A percentile compares a stretch with the other conserved stretches of the same genome.
Conservation (phyloP, 2,888 invertebrate genomes). For the Leptothorax acervorum region DNA sequence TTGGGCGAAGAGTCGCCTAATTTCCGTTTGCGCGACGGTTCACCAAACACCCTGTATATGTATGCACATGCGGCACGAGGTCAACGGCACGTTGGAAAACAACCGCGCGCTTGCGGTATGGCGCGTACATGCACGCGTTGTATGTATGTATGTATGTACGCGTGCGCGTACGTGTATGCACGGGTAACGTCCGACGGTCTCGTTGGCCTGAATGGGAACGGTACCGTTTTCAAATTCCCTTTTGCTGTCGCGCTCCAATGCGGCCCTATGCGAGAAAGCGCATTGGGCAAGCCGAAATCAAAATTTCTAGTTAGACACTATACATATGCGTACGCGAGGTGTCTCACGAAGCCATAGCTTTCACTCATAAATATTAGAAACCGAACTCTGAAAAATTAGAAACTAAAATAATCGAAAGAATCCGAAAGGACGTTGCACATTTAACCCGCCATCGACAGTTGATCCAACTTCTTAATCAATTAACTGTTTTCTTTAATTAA, state of each 20-base stretch:
- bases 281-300: conserved; percentile 27
- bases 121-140: conserved; percentile 38
- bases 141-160: conserved; percentile 48
- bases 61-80: conserved; percentile 68
- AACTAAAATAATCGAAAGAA: neutral
- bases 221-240: conserved; percentile 48
- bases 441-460: neutral
- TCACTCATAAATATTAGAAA: conserved; percentile 43
- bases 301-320: conserved; percentile 25
- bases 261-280: conserved; percentile 20
- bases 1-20: conserved; percentile 32
- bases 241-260: conserved; percentile 34
- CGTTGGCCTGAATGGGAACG: conserved; percentile 42
- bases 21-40: conserved; percentile 45
- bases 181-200: conserved; percentile 27
- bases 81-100: conserved; percentile 78
- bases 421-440: neutral
- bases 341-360: conserved; percentile 1
- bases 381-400: conserved; percentile 17
- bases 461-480: neutral
- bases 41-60: conserved; percentile 57
- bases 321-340: neutral
- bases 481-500: neutral
- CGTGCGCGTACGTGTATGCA: conserved; percentile 16
- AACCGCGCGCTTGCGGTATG: conserved; percentile 61